phyloP scores from a whole-genome alignment of 2,888 invertebrate species.

The Meloe dianella region DNA sequence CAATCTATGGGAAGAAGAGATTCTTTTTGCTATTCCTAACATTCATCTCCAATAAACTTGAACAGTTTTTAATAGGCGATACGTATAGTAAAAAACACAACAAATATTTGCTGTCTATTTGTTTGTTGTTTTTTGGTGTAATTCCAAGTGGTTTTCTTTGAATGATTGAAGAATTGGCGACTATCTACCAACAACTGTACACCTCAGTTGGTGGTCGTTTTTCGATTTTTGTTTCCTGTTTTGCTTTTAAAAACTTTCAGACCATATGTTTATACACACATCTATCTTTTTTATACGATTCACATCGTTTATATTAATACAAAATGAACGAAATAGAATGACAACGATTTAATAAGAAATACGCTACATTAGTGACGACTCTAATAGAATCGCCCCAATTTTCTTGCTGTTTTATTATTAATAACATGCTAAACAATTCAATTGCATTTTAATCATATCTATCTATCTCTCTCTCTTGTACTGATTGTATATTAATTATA shows the following conservation, averaged over 20 bases:
- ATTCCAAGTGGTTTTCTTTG: neutral
- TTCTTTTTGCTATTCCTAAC: neutral
- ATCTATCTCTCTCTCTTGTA: too few relatives aligned
- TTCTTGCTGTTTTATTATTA: neutral
- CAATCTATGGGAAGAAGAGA: neutral
- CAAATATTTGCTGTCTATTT: neutral
- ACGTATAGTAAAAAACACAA: neutral
- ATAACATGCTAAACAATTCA: too few relatives aligned
- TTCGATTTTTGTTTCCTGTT: conserved; percentile 9
- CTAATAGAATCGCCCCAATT: neutral
- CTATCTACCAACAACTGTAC: neutral
- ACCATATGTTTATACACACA: neutral
- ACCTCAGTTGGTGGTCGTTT: neutral
- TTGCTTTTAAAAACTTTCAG: neutral
- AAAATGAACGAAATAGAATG: neutral
- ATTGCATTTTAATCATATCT: too few relatives aligned
- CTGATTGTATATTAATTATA: too few relatives aligned
- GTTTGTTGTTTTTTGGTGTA: neutral
- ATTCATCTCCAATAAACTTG: neutral
- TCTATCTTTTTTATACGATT: neutral
- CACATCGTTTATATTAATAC: neutral
- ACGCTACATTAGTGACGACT: conserved; percentile 1
- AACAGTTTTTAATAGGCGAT: neutral
- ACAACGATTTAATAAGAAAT: neutral
- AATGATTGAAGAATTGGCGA: neutral